These are phyloP conservation scores for Achroia grisella DNA, from an alignment of 1,140 invertebrate species.

Conservation along the genomic window DNA sequence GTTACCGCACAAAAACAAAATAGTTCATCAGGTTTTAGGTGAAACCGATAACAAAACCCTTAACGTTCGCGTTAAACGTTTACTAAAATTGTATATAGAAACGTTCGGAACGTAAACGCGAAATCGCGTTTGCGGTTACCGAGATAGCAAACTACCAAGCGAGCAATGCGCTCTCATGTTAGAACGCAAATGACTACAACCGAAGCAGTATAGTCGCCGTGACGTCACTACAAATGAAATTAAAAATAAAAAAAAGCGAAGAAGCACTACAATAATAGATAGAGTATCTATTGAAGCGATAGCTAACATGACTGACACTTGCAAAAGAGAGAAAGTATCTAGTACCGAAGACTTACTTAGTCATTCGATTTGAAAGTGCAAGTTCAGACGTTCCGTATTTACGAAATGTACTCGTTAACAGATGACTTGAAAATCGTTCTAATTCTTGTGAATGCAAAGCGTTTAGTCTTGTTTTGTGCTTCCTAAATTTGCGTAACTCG, in stretches of 20 bases:
- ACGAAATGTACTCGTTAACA: constrained; percentile 5
- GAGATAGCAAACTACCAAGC: constrained; percentile 9
- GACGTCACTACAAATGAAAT: constrained; percentile 49
- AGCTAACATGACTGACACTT: constrained; percentile 13
- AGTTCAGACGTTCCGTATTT: constrained; percentile 12
- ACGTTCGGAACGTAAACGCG: neutral
- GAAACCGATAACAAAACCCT: constrained; percentile 20
- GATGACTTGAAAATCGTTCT: no score
- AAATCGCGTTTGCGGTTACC: neutral
- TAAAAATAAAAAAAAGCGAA: constrained; percentile 32
- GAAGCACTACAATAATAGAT: constrained; percentile 18
- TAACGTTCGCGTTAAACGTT: constrained; percentile 17
- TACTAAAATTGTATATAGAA: neutral
- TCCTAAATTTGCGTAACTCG: no score
- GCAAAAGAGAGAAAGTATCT: constrained; percentile 23
- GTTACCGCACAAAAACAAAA: constrained; percentile 24
- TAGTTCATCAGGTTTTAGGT: constrained; percentile 6
- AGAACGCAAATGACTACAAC: constrained; percentile 42
- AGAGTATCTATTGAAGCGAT: constrained; percentile 22
- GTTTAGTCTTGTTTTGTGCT: no score
- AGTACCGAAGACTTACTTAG: constrained; percentile 12
- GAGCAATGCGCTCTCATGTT: constrained; percentile 41
- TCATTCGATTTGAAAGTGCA: constrained; percentile 30
- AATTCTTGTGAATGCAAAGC: no score
- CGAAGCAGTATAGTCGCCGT: constrained; percentile 41